Conservation (phyloP, 2,113 vertebrate genomes). For the Calidris pugnax region DNA sequence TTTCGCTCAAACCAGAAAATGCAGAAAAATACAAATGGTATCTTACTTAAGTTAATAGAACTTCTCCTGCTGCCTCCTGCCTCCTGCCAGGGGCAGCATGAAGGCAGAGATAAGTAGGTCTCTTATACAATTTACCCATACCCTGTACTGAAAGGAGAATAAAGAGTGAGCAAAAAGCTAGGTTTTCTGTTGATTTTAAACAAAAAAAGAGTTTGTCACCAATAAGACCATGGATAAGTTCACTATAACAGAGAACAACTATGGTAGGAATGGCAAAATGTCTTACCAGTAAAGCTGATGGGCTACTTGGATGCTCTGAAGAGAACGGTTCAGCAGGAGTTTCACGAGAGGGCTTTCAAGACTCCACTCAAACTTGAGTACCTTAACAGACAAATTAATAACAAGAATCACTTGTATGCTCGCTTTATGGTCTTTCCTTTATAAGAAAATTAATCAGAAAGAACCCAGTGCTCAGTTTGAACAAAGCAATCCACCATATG, state of each 20-base stretch:
- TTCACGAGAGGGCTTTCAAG: conserved; percentile 82
- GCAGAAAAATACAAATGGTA: background rate
- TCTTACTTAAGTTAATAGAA: background rate
- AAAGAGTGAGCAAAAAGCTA: background rate
- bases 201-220: background rate
- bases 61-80: rapidly evolving
- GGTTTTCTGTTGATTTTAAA: background rate
- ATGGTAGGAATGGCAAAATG: background rate
- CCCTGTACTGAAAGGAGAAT: background rate
- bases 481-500: background rate
- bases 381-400: conserved; percentile 65
- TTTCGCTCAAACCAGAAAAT: background rate
- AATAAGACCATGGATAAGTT: background rate
- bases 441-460: background rate
- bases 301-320: conserved; percentile 80
- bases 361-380: conserved; percentile 88
- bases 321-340: conserved; percentile 79
- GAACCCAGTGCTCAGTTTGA: background rate
- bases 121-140: background rate
- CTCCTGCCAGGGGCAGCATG: background rate
- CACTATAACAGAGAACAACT: background rate
- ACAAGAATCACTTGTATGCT: background rate
- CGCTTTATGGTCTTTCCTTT: background rate
- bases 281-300: conserved; percentile 88
- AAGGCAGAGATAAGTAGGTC: background rate